Evolutionary conservation across 2,888 invertebrate species (phyloP).

Genomic region (Drosophila demipolita): DNA sequence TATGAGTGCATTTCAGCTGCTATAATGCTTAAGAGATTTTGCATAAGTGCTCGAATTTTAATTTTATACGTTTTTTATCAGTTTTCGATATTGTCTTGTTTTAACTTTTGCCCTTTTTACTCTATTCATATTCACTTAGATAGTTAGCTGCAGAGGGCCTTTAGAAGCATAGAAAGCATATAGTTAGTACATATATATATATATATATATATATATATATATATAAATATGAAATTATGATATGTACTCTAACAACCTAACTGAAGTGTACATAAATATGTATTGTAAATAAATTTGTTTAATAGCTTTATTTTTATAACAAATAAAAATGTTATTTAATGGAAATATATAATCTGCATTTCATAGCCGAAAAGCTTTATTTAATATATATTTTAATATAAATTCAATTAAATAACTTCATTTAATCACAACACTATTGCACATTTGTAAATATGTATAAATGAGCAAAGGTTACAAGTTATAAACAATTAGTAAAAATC

Average conservation of each 20-base stretch:
- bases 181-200: background rate
- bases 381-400: background rate
- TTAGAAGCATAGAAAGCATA: background rate
- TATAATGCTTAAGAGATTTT: slow-evolving; percentile 46
- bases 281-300: background rate
- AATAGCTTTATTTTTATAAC: background rate
- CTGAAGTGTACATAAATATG: background rate
- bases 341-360: background rate
- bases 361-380: background rate
- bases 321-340: background rate
- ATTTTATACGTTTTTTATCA: slow-evolving; percentile 15
- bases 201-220: too few species aligned
- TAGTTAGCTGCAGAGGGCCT: slow-evolving; percentile 9
- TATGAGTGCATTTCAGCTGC: slow-evolving; percentile 43
- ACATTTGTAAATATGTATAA: slow-evolving; percentile 7
- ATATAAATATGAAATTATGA: too few species aligned
- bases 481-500: background rate
- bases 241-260: background rate
- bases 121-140: slow-evolving; percentile 20
- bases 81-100: slow-evolving; percentile 30
- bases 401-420: background rate
- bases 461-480: background rate
- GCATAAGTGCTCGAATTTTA: slow-evolving; percentile 41
- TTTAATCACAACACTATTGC: background rate
- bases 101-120: slow-evolving; percentile 18